Conservation (phyloP, 2,888 invertebrate species). For the Pyrochroa serraticornis region DNA sequence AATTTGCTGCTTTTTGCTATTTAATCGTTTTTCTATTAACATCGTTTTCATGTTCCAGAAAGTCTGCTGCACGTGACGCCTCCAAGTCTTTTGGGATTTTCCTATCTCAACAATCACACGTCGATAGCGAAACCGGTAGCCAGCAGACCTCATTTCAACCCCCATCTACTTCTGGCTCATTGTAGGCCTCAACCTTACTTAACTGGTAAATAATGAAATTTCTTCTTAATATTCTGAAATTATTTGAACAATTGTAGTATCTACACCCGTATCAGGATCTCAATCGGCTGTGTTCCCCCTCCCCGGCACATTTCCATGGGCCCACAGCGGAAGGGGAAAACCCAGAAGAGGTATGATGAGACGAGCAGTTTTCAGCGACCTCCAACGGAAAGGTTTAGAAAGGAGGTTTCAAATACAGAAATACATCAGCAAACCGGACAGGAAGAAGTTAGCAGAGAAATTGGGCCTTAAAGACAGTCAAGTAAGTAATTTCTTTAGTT, state of each 20-base stretch:
- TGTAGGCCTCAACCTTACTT: conserved; percentile 83
- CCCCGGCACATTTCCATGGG: conserved; percentile 79
- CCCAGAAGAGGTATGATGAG: conserved; percentile 97
- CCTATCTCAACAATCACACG: conserved; percentile 61
- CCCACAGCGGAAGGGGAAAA: conserved; percentile 88
- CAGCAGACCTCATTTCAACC: conserved; percentile 76
- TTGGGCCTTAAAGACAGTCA: conserved; percentile 96
- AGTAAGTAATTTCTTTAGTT: conserved; percentile 63
- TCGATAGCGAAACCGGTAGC: conserved; percentile 86
- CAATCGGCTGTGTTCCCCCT: conserved; percentile 60
- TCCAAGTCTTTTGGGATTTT: conserved; percentile 53
- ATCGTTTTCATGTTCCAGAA: conserved; percentile 44
- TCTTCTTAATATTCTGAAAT: conserved; percentile 5
- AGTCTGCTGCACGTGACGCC: conserved; percentile 56
- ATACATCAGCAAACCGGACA: conserved; percentile 97
- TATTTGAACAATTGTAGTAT: conserved; percentile 48
- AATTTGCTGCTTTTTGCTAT: neutral
- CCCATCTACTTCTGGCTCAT: conserved; percentile 79
- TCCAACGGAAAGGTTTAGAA: conserved; percentile 94
- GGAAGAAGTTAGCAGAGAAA: conserved; percentile 96
- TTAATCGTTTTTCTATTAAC: neutral
- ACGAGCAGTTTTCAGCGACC: conserved; percentile 91
- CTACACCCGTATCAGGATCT: conserved; percentile 58
- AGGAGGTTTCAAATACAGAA: conserved; percentile 96
- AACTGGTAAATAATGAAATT: conserved; percentile 65